These are phyloP conservation scores for Stegophylla sp. DNA, from an alignment of 2,888 invertebrate genomes.

Conservation along the genomic window DNA sequence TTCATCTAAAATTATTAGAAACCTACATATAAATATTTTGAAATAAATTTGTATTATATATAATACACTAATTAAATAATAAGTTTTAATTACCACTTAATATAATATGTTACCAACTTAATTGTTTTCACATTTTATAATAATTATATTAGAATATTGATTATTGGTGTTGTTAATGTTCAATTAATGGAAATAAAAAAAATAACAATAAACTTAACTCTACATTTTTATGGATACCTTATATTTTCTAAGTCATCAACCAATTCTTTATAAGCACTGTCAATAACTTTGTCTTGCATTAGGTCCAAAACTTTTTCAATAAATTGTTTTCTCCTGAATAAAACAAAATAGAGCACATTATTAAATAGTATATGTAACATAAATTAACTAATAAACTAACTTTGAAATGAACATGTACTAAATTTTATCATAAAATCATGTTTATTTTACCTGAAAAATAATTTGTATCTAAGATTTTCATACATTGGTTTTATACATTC, in stretches of 20 bases:
- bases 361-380: neutral
- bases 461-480: slow-evolving; percentile 41
- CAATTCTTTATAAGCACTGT: slow-evolving; percentile 2
- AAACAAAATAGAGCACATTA: neutral
- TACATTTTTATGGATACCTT: slow-evolving; percentile 32
- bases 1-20: neutral
- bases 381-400: too few relatives aligned
- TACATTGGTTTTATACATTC: slow-evolving; percentile 11
- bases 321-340: slow-evolving; percentile 35
- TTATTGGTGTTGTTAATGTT: slow-evolving; percentile 44
- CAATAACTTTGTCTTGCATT: neutral
- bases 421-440: neutral
- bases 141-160: neutral
- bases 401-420: too few relatives aligned
- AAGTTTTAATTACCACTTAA: slow-evolving; percentile 20
- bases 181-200: slow-evolving; percentile 36
- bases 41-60: neutral
- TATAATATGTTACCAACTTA: slow-evolving; percentile 31
- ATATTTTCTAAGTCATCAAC: slow-evolving; percentile 31
- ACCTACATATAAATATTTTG: neutral
- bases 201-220: slow-evolving; percentile 10
- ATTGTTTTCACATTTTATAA: slow-evolving; percentile 43
- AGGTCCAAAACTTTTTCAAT: slow-evolving; percentile 10
- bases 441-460: slow-evolving; percentile 30
- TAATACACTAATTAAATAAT: slow-evolving; percentile 12